These are phyloP conservation scores for Proterorhinus semilunaris DNA, from an alignment of 2,113 vertebrate genomes.

Conservation along the genomic window DNA sequence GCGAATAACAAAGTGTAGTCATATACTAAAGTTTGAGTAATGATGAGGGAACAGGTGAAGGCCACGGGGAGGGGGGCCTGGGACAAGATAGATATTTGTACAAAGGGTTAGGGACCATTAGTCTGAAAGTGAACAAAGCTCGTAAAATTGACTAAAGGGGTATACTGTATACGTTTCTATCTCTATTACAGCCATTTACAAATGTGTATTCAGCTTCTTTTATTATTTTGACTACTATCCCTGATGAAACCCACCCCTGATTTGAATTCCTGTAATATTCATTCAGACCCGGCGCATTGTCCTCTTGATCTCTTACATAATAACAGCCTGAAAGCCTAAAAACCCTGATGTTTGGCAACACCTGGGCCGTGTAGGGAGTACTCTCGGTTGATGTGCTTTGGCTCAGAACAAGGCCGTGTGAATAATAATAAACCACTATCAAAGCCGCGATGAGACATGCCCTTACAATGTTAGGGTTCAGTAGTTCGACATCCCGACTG, in stretches of 20 bases:
- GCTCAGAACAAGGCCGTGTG: neutral
- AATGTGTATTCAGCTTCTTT: too few species aligned
- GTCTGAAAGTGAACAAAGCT: too few species aligned
- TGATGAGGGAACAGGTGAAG: too few species aligned
- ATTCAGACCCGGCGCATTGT: neutral
- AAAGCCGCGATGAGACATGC: neutral
- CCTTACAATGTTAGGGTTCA: conserved; percentile 1
- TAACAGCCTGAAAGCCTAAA: neutral
- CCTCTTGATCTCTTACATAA: neutral
- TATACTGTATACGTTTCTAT: too few species aligned
- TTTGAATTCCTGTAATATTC: neutral
- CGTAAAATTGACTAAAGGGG: too few species aligned
- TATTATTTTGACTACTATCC: neutral
- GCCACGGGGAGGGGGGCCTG: too few species aligned
- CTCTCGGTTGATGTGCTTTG: neutral
- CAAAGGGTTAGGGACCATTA: too few species aligned
- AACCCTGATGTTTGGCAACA: neutral
- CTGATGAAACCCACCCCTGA: neutral
- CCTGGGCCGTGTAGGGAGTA: neutral
- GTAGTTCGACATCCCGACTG: neutral
- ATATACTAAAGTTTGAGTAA: too few species aligned
- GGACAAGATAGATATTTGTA: too few species aligned
- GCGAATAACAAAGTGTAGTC: too few species aligned
- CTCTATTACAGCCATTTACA: too few species aligned
- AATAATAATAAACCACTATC: neutral